Evolutionary conservation across 2,888 invertebrate genomes (phyloP).

Genomic region (Lasiommata megera): DNA sequence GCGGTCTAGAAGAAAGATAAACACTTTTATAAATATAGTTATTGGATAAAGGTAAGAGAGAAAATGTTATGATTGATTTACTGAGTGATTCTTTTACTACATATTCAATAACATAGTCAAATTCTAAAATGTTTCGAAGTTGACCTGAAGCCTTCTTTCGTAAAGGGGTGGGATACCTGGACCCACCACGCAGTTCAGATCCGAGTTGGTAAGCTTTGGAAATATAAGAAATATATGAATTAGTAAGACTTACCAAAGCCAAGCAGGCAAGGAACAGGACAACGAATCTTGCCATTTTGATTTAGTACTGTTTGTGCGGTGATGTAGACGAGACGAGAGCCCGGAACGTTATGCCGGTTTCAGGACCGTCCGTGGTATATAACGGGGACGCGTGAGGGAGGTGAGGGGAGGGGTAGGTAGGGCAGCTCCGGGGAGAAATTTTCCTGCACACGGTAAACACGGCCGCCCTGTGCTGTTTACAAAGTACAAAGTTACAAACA

Average conservation of each 20-base stretch:
- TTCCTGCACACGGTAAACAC: slow-evolving; percentile 37
- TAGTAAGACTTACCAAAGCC: slow-evolving; percentile 57
- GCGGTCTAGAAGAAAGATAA: slow-evolving; percentile 41
- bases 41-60: too few species aligned
- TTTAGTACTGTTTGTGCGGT: slow-evolving; percentile 39
- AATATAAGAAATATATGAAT: too few species aligned
- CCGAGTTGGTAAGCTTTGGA: too few species aligned
- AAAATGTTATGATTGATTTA: too few species aligned
- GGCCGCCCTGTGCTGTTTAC: slow-evolving; percentile 38
- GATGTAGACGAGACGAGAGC: slow-evolving; percentile 45
- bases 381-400: slow-evolving; percentile 26
- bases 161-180: too few species aligned
- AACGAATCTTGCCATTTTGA: slow-evolving; percentile 56
- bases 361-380: slow-evolving; percentile 39
- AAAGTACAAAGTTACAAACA: slow-evolving; percentile 32
- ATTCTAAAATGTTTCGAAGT: too few species aligned
- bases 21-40: neutral
- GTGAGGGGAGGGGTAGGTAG: slow-evolving; percentile 28
- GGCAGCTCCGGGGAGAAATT: slow-evolving; percentile 33
- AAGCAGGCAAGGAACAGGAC: slow-evolving; percentile 56
- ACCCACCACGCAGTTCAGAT: too few species aligned
- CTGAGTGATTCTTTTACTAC: too few species aligned
- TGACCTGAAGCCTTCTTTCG: too few species aligned
- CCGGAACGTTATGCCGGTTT: slow-evolving; percentile 21
- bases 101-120: too few species aligned